Base-by-base conservation (phyloP, 2,113 vertebrate genomes). In the Chamaea fasciata region DNA sequence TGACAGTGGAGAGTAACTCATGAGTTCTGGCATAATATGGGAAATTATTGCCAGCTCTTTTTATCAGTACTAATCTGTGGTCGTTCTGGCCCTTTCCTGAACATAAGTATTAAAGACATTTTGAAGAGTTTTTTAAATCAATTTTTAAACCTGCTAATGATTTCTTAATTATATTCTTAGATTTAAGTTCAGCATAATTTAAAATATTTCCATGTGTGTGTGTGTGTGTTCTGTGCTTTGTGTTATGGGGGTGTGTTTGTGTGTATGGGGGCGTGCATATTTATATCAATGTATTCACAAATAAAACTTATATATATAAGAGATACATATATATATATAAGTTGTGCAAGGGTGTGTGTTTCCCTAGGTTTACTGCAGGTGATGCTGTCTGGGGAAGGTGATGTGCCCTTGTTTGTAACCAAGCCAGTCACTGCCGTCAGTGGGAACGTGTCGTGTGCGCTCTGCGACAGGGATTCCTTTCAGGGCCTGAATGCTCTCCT, bases 301-400 rank as follows among this genome's bases (percentile, higher is more conserved):
- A 93, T 93, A 93, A 92, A 96, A 90, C 90, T 94, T 96, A 94
- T 84, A 96, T 94, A 96, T 86, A 91, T 87, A 75, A 89, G 20
- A 89, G 44, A 46, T 18, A 50, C 18, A 44, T 27, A 57, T 49
- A 39, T 49, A 49, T 95, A 95, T 95, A 95, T 94, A 95, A 94
- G 93, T 94, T 92, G 55, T 63, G 42, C 52, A 70, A 92, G 86
- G 71, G 80, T 84, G 12, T 91, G 92, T 97, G 90, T 92, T 94
- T 96, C 95, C 86, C 76, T 94, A 82, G 95, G 44, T 83, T 94
- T 87, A 8, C 87, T 96, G 46, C 79, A 92, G 59, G 44, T 70
- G 39, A 14, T n/a, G 20, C 1, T 89, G 92, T 81, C 64, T 86
- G 82, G 77, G 95, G 79, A 59, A 47, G 88, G 60, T 60, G 62